phyloP scores from a whole-genome alignment of 2,113 vertebrate species.

The Lampris megalopsis region DNA sequence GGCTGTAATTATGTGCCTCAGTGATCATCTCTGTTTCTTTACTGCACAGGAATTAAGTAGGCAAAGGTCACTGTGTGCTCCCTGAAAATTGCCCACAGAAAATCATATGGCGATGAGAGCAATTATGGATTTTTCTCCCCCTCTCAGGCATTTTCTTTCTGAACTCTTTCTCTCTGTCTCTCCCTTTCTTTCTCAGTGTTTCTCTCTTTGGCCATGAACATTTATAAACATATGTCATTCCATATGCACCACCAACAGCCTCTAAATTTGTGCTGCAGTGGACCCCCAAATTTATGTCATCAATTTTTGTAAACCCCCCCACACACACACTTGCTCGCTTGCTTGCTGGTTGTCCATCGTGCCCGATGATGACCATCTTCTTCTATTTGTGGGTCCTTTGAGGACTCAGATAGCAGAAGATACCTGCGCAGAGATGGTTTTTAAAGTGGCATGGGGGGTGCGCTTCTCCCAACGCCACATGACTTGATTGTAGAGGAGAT shows the following conservation, averaged over 20 bases:
- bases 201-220: conserved; percentile 76
- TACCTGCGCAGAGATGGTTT: too few relatives aligned
- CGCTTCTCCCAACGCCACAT: too few relatives aligned
- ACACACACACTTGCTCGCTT: too few relatives aligned
- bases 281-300: conserved; percentile 54
- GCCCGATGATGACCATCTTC: too few relatives aligned
- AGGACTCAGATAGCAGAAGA: too few relatives aligned
- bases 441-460: too few relatives aligned
- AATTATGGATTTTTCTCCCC: conserved; percentile 80
- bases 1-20: conserved; percentile 85
- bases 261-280: conserved; percentile 67
- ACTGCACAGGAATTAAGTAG: conserved; percentile 84
- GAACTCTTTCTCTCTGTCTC: conserved; percentile 37
- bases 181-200: conserved; percentile 61
- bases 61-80: conserved; percentile 83
- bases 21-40: conserved; percentile 84
- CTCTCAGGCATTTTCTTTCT: conserved; percentile 42
- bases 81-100: conserved; percentile 81
- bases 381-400: too few relatives aligned
- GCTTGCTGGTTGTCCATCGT: too few relatives aligned
- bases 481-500: too few relatives aligned
- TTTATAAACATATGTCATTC: conserved; percentile 80
- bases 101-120: conserved; percentile 84
- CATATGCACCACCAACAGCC: conserved; percentile 73
- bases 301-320: too few relatives aligned